A percentile compares a stretch with the other conserved stretches of the same genome.
Conservation (phyloP, 2,113 vertebrate species). For the Pantherophis guttatus region DNA sequence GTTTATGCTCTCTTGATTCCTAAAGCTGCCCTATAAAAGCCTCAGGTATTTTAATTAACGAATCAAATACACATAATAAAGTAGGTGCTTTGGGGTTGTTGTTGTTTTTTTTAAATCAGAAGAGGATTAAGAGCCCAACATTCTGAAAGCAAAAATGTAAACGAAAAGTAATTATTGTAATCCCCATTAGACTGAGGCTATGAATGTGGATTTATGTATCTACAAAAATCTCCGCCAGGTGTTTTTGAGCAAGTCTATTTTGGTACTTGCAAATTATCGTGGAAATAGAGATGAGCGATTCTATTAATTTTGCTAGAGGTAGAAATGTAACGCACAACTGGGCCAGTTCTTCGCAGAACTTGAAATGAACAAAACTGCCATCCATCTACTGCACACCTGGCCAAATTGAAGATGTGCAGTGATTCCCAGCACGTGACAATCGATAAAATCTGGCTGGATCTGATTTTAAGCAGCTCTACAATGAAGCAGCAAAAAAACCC, state of each 20-base stretch:
- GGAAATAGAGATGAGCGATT: not conserved
- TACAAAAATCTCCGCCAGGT: not conserved
- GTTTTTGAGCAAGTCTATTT: not conserved
- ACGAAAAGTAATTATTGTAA: constrained; percentile 17
- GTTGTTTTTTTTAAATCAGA: not conserved
- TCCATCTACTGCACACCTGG: not conserved
- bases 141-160: constrained; percentile 32
- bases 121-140: constrained; percentile 27
- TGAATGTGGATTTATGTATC: not conserved
- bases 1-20: constrained; percentile 23
- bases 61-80: constrained; percentile 31
- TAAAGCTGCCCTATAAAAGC: constrained; percentile 36
- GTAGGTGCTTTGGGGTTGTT: not conserved
- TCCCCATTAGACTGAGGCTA: constrained; percentile 2
- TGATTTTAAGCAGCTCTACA: not conserved
- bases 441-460: not conserved
- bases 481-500: not conserved
- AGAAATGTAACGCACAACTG: not conserved
- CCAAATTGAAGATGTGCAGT: not conserved
- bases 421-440: not conserved
- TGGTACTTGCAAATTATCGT: not conserved
- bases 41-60: constrained; percentile 28
- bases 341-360: not conserved
- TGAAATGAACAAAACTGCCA: not conserved
- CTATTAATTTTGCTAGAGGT: not conserved